Base-by-base conservation (phyloP, 2,113 vertebrate genomes). In the Otolemur garnettii region DNA sequence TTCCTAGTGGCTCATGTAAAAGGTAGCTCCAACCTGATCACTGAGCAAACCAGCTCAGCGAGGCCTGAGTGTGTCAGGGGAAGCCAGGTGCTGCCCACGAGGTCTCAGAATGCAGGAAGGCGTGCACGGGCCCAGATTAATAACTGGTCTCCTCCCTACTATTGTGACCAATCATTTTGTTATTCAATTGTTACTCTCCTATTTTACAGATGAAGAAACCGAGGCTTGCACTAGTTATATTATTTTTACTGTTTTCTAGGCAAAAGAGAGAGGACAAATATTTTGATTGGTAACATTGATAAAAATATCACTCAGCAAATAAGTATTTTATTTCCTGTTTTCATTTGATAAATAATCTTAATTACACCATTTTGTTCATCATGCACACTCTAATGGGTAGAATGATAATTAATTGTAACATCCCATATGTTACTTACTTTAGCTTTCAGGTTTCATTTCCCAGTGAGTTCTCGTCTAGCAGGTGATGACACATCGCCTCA, bases 111-210 rank as follows among this genome's bases (percentile, higher is more conserved):
- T 2, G 1, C 15, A 53, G 42, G 19, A 7, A 42, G 13, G 33
- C 9, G 22, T 0, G 24, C 1, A 19, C 0, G 13, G 2, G 14
- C 30, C 7, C n/a, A 19, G 69, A 28, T 4, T 5, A 35, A 5
- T 2, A n/a, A 13, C 2, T 28, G 4, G 15, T 3, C 1, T 28
- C 7, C 2, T 9, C 4, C 45, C 33, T 28, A 21, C 4, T 9
- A 1, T 13, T 2, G 0, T 0, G 7, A 4, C 2, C 19, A 21
- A 35, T 12, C 11, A 33, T 1, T 2, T 0, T 10, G 2, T 17
- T 53, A 14, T 28, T 64, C 38, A 38, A 38, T 38, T 38, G 38
- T 38, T 38, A 38, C 4, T 38, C 38, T 38, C 13, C 69, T 28
- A 0, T 28, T 55, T 42, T 19, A 22, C 2, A 57, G 42, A 3